phyloP scores from a whole-genome alignment of 2,113 vertebrate genomes.

The Vicugna pacos region DNA sequence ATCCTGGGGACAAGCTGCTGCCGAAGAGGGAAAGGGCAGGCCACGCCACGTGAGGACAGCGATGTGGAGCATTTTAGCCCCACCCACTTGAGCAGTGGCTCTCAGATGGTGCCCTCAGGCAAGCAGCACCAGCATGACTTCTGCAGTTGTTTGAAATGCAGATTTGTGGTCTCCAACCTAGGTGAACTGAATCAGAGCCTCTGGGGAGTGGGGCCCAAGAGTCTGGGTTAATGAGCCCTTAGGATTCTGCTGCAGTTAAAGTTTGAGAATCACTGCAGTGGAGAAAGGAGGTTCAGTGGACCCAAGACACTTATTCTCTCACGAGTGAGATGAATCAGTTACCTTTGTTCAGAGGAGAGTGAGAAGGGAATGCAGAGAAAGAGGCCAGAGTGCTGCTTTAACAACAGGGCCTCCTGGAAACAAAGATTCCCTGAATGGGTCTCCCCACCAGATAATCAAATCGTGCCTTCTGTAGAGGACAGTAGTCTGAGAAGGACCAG shows the following conservation, averaged over 20 bases:
- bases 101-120: not conserved
- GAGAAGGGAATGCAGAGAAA: not conserved
- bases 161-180: not conserved
- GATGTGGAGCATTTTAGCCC: not conserved
- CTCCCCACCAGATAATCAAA: not conserved
- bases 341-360: not conserved
- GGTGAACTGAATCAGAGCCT: not conserved
- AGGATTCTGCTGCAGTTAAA: not conserved
- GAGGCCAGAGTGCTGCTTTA: not conserved
- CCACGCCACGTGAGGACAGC: not conserved
- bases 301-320: not conserved
- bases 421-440: not conserved
- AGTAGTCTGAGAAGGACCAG: not conserved
- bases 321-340: not conserved
- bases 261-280: not conserved
- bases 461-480: not conserved
- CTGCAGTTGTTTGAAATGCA: not conserved
- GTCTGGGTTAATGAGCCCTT: not conserved
- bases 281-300: not conserved
- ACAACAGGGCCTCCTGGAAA: not conserved
- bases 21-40: not conserved
- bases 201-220: not conserved
- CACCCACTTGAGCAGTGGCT: not conserved
- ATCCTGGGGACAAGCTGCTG: not conserved
- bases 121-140: not conserved